phyloP scores from a whole-genome alignment of 1,140 invertebrate genomes.

The Yoshiicerus persimilis region DNA sequence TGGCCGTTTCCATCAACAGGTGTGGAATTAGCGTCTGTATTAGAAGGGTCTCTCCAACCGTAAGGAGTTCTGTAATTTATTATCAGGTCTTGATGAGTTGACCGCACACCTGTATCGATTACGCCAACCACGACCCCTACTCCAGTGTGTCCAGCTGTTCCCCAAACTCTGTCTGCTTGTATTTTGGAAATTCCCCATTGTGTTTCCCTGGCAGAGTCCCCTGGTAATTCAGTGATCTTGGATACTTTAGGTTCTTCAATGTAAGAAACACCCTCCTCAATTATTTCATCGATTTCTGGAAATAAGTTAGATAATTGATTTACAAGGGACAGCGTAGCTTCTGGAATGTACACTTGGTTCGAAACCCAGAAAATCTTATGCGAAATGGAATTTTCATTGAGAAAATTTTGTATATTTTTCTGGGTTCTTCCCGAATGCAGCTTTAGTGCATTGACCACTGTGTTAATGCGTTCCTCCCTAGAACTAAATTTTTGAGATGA shows the following conservation, averaged over 20 bases:
- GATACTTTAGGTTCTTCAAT: not conserved
- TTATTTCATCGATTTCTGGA: not conserved
- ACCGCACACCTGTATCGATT: not conserved
- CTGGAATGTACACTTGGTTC: conserved; percentile 25
- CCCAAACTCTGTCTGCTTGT: not conserved
- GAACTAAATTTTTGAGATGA: too few species aligned
- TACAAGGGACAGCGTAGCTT: not conserved
- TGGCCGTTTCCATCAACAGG: conserved; percentile 28
- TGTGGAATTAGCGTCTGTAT: not conserved
- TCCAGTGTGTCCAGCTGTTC: not conserved
- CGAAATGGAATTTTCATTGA: not conserved
- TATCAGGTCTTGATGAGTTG: not conserved
- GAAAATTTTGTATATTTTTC: not conserved
- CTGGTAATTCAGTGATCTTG: conserved; percentile 21
- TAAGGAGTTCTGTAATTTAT: not conserved
- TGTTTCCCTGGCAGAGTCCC: not conserved
- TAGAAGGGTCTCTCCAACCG: conserved; percentile 23
- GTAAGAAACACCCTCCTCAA: not conserved
- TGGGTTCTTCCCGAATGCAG: not conserved
- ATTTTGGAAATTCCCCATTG: not conserved
- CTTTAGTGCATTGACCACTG: not conserved
- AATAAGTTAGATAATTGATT: not conserved
- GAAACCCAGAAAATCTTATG: conserved; percentile 30
- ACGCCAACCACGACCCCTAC: not conserved
- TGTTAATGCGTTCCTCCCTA: not conserved